Percentiles rank a stretch among this genome's conserved stretches.
phyloP scores from a whole-genome alignment of 2,797 vertebrate genomes.

The Neosalanx taihuensis region DNA sequence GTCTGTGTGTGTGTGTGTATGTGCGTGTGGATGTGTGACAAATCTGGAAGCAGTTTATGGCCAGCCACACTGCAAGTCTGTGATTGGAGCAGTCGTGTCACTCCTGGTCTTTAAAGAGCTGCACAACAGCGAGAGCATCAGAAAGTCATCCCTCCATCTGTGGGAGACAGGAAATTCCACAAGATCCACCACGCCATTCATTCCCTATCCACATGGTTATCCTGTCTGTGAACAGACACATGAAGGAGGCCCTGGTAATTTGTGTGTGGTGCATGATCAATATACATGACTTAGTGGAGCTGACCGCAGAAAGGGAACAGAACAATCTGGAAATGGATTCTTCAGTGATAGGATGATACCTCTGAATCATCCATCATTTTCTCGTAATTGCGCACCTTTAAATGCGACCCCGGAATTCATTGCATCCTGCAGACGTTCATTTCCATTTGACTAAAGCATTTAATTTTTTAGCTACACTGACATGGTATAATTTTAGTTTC shows the following conservation, averaged over 20 bases:
- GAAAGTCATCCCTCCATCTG: conserved; percentile 66
- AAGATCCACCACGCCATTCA: conserved; percentile 56
- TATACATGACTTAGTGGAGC: conserved; percentile 47
- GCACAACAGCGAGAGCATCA: conserved; percentile 69
- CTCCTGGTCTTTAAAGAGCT: conserved; percentile 73
- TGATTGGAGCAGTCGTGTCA: conserved; percentile 75
- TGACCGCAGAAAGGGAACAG: conserved; percentile 31
- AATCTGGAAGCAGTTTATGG: conserved; percentile 81
- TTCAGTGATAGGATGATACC: conserved; percentile 38
- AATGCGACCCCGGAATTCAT: conserved; percentile 17
- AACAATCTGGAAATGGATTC: conserved; percentile 55
- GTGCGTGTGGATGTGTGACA: conserved; percentile 57
- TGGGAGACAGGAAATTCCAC: conserved; percentile 62
- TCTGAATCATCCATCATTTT: conserved; percentile 37
- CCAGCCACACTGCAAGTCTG: conserved; percentile 69
- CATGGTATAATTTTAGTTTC: neutral
- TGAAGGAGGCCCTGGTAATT: conserved; percentile 50
- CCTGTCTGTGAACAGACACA: conserved; percentile 50
- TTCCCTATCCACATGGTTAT: conserved; percentile 62
- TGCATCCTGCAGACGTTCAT: neutral
- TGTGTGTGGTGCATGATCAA: conserved; percentile 59
- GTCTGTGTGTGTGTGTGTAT: conserved; percentile 41
- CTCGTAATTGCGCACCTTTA: conserved; percentile 2
- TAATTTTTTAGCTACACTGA: neutral
- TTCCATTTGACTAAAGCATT: neutral